Percentiles rank a stretch among this genome's conserved stretches.
These are phyloP conservation scores for Chloroceryle amazona DNA, from an alignment of 2,797 vertebrate genomes.

Conservation along the genomic window DNA sequence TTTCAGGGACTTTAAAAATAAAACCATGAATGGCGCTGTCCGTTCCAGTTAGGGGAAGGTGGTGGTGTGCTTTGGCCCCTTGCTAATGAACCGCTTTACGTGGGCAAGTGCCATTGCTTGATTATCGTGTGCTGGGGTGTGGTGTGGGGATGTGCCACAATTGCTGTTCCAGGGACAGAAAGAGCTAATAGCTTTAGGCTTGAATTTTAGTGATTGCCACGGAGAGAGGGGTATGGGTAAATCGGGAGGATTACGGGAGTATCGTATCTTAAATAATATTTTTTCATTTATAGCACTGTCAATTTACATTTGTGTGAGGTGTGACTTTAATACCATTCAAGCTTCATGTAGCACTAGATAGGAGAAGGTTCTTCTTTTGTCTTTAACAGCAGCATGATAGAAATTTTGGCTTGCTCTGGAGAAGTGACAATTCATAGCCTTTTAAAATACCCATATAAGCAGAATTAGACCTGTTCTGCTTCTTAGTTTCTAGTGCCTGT, in stretches of 20 bases:
- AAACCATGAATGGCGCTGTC: background rate
- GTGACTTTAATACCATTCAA: background rate
- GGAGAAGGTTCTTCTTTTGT: background rate
- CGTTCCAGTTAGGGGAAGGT: background rate
- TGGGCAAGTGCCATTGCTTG: background rate
- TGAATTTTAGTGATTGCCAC: background rate
- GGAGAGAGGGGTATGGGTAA: background rate
- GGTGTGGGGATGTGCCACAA: rapidly evolving
- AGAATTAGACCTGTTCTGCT: background rate
- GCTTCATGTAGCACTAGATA: background rate
- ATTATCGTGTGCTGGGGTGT: background rate
- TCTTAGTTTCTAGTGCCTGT: background rate
- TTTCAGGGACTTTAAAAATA: background rate
- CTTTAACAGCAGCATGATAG: background rate
- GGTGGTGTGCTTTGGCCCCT: background rate
- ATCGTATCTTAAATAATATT: background rate
- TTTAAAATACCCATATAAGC: background rate
- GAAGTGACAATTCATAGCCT: background rate
- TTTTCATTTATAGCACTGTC: background rate
- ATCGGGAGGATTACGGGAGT: background rate
- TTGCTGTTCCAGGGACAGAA: background rate
- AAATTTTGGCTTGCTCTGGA: background rate
- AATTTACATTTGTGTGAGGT: background rate
- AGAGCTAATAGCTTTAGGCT: background rate
- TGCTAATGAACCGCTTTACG: background rate